Percentiles rank a stretch among this genome's conserved stretches.
These are phyloP conservation scores for Sebastes cheni DNA, from an alignment of 2,797 vertebrate species.

Conservation along the genomic window DNA sequence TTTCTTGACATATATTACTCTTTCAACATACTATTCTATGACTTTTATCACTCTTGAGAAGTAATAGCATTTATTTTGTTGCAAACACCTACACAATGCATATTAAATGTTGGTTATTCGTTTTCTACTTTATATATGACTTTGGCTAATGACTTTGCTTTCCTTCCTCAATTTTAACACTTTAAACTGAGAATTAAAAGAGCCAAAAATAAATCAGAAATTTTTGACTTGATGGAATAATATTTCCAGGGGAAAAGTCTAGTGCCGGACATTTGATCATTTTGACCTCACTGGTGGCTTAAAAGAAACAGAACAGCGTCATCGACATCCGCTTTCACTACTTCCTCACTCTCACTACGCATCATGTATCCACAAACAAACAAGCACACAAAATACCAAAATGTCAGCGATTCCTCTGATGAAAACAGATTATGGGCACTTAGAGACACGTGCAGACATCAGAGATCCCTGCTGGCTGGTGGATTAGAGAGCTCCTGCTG, in stretches of 20 bases:
- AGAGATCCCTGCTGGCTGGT: conserved; percentile 48
- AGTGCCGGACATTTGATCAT: neutral
- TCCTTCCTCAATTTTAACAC: neutral
- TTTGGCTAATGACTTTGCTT: neutral
- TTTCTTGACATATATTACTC: too few species aligned
- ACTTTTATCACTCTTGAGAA: neutral
- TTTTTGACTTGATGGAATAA: neutral
- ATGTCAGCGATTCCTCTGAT: conserved; percentile 48
- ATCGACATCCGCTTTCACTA: neutral
- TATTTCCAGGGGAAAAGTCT: neutral
- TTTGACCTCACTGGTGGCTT: neutral
- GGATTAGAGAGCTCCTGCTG: conserved; percentile 66
- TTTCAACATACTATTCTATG: too few species aligned
- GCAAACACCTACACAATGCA: neutral
- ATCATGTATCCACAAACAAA: conserved; percentile 1
- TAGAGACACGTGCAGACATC: conserved; percentile 50
- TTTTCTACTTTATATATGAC: neutral
- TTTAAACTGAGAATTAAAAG: conserved; percentile 7
- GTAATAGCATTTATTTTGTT: neutral
- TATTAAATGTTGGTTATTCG: neutral
- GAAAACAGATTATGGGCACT: conserved; percentile 54
- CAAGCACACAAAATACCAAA: conserved; percentile 19
- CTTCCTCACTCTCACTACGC: neutral
- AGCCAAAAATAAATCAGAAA: neutral
- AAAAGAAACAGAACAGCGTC: neutral